Base-by-base conservation (phyloP, 2,797 vertebrate genomes). In the Hemitrygon akajei region DNA sequence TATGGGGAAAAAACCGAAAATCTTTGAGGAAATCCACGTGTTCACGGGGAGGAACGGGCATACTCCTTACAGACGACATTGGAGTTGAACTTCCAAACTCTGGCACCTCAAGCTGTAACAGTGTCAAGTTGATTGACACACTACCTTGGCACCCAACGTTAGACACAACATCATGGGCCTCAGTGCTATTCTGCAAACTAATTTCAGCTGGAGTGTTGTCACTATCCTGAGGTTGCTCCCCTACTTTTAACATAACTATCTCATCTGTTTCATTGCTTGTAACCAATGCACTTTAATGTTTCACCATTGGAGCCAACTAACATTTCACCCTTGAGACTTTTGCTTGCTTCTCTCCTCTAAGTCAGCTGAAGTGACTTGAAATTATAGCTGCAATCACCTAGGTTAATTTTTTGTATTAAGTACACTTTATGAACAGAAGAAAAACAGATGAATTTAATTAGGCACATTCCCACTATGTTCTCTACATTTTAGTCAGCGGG, bases 371-470 rank as follows among this genome's bases (percentile, higher is more conserved):
- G 40, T 47, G 27, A 75, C 37, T 27, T 75, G 12, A 75, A 92
- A 92, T 75, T 4, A 91, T 25, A 75, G 9, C 60, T 71, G 3
- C 30, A 40, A 25, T 71, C 20, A 71, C 66, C 34, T 18, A 56
- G 16, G 14, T 47, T 47, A 47, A 60, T n/a, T 20, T 86, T 73
- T 91, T 6, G 7, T 27, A 10, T 40, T 27, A 91, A 73, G 34
- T 25, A 60, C 14, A 16, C 27, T 86, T 82, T 84, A 47, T 86
- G 56, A 6, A 87, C 11, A 30, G 27, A 25, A 22, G 80, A 25
- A 34, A 18, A 37, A 40, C 86, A 47, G 9, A 0, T 86, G n/a
- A 30, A 27, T 94, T 94, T 93, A 93, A 94, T 71, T n/a, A 37
- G 56, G 2, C 16, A 86, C 2, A 63, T 63, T 81, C 47, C 5